Conservation (phyloP, 2,113 vertebrate species). For the Chelonoidis abingdonii region DNA sequence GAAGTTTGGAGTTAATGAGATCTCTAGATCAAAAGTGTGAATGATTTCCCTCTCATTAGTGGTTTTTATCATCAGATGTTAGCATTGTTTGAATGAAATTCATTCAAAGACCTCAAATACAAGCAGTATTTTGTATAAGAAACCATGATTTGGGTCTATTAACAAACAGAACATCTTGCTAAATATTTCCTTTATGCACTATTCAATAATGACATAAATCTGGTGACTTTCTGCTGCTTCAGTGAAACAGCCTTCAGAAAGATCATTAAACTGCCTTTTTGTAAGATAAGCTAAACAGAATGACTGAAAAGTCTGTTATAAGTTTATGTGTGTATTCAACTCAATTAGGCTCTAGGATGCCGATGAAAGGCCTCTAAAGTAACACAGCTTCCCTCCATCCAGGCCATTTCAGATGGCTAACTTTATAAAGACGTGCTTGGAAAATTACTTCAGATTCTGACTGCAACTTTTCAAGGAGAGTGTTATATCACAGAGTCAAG, state of each 20-base stretch:
- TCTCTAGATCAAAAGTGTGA: constrained; percentile 73
- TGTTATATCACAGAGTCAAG: background rate
- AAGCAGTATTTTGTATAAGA: constrained; percentile 76
- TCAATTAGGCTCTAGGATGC: constrained; percentile 73
- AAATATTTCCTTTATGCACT: constrained; percentile 79
- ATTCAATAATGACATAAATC: constrained; percentile 78
- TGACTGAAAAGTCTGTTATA: constrained; percentile 66
- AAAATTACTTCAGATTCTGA: background rate
- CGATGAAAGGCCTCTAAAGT: constrained; percentile 55
- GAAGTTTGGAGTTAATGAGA: constrained; percentile 79
- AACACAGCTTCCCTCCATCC: constrained; percentile 36
- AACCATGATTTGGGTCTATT: constrained; percentile 74
- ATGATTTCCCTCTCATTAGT: constrained; percentile 78
- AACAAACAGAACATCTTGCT: constrained; percentile 79
- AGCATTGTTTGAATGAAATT: constrained; percentile 78
- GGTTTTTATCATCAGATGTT: constrained; percentile 79
- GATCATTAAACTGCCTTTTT: constrained; percentile 73
- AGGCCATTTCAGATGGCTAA: background rate
- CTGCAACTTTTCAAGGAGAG: background rate
- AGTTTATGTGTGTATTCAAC: constrained; percentile 75
- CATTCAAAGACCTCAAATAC: constrained; percentile 77
- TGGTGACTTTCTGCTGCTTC: constrained; percentile 73
- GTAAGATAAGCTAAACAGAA: constrained; percentile 64
- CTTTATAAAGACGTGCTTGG: background rate
- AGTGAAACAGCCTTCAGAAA: constrained; percentile 74